Evolutionary conservation across 2,888 invertebrate genomes (phyloP).

Genomic region (Patella ulyssiponensis): DNA sequence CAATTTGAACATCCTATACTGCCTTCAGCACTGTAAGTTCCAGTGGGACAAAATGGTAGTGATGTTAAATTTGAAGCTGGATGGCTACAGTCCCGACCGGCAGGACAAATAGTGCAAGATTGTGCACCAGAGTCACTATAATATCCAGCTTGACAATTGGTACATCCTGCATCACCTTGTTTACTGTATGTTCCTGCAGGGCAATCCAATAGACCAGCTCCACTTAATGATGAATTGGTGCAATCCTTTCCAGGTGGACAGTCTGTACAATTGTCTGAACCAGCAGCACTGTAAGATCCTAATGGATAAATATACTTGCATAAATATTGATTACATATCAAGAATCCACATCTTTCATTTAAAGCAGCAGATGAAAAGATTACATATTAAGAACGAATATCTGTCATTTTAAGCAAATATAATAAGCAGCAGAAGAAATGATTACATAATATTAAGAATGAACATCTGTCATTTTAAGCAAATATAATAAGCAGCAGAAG

Average conservation of each 20-base stretch:
- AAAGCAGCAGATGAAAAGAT: too few relatives aligned
- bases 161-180: conserved; percentile 27
- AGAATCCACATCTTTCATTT: too few relatives aligned
- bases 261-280: conserved; percentile 40
- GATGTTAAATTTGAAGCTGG: conserved; percentile 34
- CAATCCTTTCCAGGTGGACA: conserved; percentile 46
- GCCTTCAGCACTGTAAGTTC: conserved; percentile 57
- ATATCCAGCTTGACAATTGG: conserved; percentile 35
- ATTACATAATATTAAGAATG: too few relatives aligned
- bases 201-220: conserved; percentile 28
- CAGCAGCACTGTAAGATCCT: conserved; percentile 46
- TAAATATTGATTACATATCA: too few relatives aligned
- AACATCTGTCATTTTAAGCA: too few relatives aligned
- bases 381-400: too few relatives aligned
- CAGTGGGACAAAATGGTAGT: conserved; percentile 53
- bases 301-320: conserved; percentile 32
- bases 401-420: too few relatives aligned
- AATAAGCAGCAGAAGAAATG: too few relatives aligned
- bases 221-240: conserved; percentile 21
- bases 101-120: conserved; percentile 58
- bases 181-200: conserved; percentile 40
- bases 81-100: conserved; percentile 52
- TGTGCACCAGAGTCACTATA: conserved; percentile 47
- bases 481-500: too few relatives aligned
- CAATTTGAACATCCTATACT: conserved; percentile 53